A percentile compares a stretch with the other conserved stretches of the same genome.
Evolutionary conservation across 2,113 vertebrate species (phyloP).

Genomic region (Zapus hudsonius): DNA sequence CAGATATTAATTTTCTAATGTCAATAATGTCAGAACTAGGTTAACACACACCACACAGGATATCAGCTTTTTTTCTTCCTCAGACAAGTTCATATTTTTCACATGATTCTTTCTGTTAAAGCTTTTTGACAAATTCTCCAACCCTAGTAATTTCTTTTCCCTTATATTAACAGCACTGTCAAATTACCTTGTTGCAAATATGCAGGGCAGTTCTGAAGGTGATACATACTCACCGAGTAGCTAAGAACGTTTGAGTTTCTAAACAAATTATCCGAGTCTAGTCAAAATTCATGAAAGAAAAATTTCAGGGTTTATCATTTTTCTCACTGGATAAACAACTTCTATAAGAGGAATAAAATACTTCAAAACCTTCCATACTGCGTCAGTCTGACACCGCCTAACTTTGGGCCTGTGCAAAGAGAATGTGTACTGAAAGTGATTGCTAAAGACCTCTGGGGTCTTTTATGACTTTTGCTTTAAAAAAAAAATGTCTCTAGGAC

Average conservation of each 20-base stretch:
- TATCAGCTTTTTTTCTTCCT: constrained; percentile 22
- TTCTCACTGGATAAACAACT: constrained; percentile 42
- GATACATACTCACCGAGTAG: not conserved
- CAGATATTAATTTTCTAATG: constrained; percentile 39
- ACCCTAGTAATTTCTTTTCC: not conserved
- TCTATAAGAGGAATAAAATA: constrained; percentile 33
- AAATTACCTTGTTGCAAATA: constrained; percentile 24
- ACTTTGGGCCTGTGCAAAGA: not conserved
- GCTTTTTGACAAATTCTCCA: constrained; percentile 24
- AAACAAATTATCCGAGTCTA: constrained; percentile 1
- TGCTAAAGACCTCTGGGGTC: constrained; percentile 10
- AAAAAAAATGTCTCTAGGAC: constrained; percentile 14
- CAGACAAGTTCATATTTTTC: not conserved
- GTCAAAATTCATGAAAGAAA: constrained; percentile 10
- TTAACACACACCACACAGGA: not conserved
- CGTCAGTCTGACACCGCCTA: not conserved
- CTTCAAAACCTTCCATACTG: constrained; percentile 6
- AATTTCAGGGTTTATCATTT: constrained; percentile 38
- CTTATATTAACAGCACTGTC: not conserved
- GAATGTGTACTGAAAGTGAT: not conserved
- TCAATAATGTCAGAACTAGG: not conserved
- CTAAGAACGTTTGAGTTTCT: not conserved
- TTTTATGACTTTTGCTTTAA: constrained; percentile 18
- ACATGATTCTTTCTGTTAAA: not conserved
- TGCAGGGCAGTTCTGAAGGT: not conserved